Conservation (phyloP, 2,888 invertebrate species). For the Hirudinaria manillensis region DNA sequence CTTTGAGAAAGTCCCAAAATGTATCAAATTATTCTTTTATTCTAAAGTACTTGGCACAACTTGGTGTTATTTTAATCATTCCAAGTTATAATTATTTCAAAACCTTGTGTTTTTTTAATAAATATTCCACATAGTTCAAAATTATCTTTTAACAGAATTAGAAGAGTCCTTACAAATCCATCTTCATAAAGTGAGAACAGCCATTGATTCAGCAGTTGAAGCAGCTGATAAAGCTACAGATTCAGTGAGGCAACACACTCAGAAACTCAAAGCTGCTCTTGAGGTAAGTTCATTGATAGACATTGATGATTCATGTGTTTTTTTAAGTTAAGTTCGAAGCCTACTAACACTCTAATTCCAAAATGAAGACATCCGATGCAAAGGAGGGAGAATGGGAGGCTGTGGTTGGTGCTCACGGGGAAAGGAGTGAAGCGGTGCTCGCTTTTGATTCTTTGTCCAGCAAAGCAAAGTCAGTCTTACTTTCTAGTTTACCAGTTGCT, state of each 20-base stretch:
- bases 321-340: not conserved
- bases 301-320: not conserved
- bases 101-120: not conserved
- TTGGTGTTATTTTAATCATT: no score
- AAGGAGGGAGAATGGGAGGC: conserved; percentile 48
- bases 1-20: no score
- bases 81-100: no score
- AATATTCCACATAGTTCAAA: not conserved
- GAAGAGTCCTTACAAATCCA: conserved; percentile 7
- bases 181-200: conserved; percentile 37
- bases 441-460: conserved; percentile 44
- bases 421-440: conserved; percentile 43
- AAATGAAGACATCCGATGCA: conserved; percentile 1
- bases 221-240: conserved; percentile 42
- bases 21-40: no score
- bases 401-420: conserved; percentile 44
- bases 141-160: no score
- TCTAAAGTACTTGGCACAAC: no score
- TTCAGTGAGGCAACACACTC: conserved; percentile 48
- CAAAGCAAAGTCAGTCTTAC: conserved; percentile 41
- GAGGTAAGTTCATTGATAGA: conserved; percentile 40
- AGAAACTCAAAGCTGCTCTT: conserved; percentile 53
- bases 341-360: not conserved
- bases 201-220: conserved; percentile 42
- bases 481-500: not conserved